A percentile compares a stretch with the other conserved stretches of the same genome.
phyloP scores from a whole-genome alignment of 2,888 invertebrate genomes.

The Nomada ferruginata region DNA sequence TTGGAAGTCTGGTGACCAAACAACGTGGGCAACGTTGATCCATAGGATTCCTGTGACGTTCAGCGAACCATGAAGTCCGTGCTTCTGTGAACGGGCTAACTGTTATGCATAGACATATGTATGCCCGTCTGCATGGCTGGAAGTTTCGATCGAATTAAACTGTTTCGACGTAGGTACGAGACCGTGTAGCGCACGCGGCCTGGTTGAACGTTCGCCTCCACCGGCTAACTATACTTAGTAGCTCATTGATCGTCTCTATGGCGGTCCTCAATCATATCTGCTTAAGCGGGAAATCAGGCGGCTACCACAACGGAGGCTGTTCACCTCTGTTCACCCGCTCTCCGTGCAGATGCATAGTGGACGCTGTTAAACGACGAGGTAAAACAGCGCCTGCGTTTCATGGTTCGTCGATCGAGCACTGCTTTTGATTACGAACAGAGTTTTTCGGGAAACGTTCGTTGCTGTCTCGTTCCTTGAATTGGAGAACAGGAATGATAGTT shows the following conservation, averaged over 20 bases:
- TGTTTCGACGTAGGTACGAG: conserved; percentile 65
- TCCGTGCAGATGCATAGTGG: conserved; percentile 52
- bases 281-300: conserved; percentile 69
- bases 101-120: conserved; percentile 16
- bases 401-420: conserved; percentile 39
- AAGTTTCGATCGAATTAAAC: conserved; percentile 72
- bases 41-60: conserved; percentile 11
- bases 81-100: conserved; percentile 32
- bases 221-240: conserved; percentile 67
- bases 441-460: not conserved
- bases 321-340: conserved; percentile 67
- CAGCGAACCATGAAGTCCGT: conserved; percentile 53
- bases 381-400: conserved; percentile 54
- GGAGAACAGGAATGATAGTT: no score
- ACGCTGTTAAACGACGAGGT: conserved; percentile 56
- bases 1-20: not conserved
- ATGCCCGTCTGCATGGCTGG: conserved; percentile 5
- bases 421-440: not conserved
- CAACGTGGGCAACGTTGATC: not conserved
- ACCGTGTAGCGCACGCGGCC: conserved; percentile 55
- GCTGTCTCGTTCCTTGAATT: not conserved
- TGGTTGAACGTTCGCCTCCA: conserved; percentile 71
- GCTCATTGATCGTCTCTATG: conserved; percentile 75
- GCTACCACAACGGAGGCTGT: conserved; percentile 74
- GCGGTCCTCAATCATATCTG: conserved; percentile 77